Evolutionary conservation across 53 echinoderm and acorn worm genomes (phyloP).

Genomic region (Crossaster papposus): DNA sequence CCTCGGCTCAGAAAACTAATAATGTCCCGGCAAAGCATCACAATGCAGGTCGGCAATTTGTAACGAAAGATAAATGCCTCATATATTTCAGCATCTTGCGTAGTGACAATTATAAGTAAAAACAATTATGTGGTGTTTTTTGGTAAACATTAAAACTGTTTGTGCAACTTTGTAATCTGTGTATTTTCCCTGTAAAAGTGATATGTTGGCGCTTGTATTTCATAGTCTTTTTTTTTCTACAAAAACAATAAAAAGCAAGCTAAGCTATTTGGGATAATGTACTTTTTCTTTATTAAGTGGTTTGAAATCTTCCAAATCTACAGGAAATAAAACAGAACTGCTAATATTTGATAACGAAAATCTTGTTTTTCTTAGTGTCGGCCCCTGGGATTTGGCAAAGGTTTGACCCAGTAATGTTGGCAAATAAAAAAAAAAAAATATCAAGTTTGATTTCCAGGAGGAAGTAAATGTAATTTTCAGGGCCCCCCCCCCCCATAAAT

Average conservation of each 20-base stretch:
- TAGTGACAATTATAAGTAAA: background rate
- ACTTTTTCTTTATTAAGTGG: background rate
- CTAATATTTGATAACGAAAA: background rate
- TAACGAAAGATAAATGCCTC: no score
- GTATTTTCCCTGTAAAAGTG: background rate
- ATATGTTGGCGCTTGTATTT: background rate
- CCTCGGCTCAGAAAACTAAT: no score
- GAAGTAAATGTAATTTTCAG: no score
- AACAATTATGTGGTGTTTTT: background rate
- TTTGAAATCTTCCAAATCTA: no score
- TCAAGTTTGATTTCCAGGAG: no score
- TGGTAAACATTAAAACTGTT: background rate
- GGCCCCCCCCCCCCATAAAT: no score
- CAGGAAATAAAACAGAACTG: no score
- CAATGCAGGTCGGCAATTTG: no score
- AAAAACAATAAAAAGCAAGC: background rate
- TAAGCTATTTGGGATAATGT: background rate
- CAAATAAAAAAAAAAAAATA: no score
- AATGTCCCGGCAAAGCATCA: no score
- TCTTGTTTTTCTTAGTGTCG: background rate
- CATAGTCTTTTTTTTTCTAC: conserved; percentile 16
- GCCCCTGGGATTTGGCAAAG: background rate
- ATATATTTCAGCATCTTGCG: background rate
- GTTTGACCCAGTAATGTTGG: no score
- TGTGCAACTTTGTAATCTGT: background rate